These are phyloP conservation scores for Stenodema calcarata DNA, from an alignment of 2,888 invertebrate genomes.

Conservation along the genomic window DNA sequence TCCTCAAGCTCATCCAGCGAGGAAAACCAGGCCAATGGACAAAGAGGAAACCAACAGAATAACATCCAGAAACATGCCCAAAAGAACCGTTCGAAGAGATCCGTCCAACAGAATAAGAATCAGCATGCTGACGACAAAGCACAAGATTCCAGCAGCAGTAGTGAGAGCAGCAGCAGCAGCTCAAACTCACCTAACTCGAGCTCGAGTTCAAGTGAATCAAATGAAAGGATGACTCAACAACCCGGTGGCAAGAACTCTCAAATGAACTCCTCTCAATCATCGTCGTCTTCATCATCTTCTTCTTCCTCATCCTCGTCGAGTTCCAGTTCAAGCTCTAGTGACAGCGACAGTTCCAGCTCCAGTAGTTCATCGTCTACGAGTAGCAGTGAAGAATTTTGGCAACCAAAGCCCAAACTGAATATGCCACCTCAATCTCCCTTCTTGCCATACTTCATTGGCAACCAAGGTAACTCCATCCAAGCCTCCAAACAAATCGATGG, in stretches of 20 bases:
- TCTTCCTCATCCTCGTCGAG: constrained; percentile 54
- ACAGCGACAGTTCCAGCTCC: constrained; percentile 60
- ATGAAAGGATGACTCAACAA: background rate
- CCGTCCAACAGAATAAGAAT: constrained; percentile 54
- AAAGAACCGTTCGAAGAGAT: constrained; percentile 22
- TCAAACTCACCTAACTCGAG: constrained; percentile 51
- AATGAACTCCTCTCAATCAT: constrained; percentile 26
- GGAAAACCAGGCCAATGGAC: background rate
- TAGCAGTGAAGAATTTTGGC: constrained; percentile 60
- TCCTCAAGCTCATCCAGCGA: constrained; percentile 48
- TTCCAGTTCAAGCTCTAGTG: constrained; percentile 53
- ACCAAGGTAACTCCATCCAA: constrained; percentile 63
- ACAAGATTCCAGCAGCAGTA: constrained; percentile 53
- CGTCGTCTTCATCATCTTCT: constrained; percentile 50
- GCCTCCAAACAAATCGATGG: constrained; percentile 58
- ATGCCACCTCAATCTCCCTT: constrained; percentile 64
- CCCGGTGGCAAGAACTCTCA: background rate
- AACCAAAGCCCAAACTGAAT: constrained; percentile 62
- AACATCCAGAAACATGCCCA: background rate
- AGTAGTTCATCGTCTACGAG: constrained; percentile 64
- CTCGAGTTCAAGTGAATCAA: constrained; percentile 34
- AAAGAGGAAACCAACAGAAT: background rate
- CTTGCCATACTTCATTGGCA: constrained; percentile 64
- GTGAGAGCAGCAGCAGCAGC: constrained; percentile 47
- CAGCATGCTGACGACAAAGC: constrained; percentile 42